Evolutionary conservation across 1,140 invertebrate species (phyloP).

Genomic region (Lethrus apterus): DNA sequence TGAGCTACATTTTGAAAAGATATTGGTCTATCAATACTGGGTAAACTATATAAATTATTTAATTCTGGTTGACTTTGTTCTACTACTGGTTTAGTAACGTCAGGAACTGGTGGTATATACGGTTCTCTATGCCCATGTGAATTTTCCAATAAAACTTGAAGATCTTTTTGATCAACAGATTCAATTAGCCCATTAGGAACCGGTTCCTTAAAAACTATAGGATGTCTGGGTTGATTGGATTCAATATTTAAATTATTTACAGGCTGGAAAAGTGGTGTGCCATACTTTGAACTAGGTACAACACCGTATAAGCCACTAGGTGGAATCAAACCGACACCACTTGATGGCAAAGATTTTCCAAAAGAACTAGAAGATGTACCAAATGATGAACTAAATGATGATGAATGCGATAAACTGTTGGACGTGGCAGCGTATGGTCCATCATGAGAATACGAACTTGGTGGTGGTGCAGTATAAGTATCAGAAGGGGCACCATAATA

Average conservation of each 20-base stretch:
- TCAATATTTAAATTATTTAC: slow-evolving; percentile 29
- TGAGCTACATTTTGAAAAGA: slow-evolving; percentile 33
- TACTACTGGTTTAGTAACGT: slow-evolving; percentile 39
- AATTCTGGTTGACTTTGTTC: slow-evolving; percentile 36
- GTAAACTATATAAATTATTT: slow-evolving; percentile 45
- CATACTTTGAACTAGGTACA: slow-evolving; percentile 47
- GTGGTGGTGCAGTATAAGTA: slow-evolving; percentile 45
- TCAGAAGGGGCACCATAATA: slow-evolving; percentile 30
- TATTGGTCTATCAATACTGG: slow-evolving; percentile 32
- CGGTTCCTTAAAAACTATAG: slow-evolving; percentile 60
- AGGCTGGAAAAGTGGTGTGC: slow-evolving; percentile 44
- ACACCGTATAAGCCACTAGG: slow-evolving; percentile 49
- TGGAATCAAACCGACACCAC: slow-evolving; percentile 46
- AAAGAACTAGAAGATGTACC: slow-evolving; percentile 24
- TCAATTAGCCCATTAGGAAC: slow-evolving; percentile 59
- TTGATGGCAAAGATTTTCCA: slow-evolving; percentile 19
- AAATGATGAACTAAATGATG: slow-evolving; percentile 16
- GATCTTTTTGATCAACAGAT: slow-evolving; percentile 50
- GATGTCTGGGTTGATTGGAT: slow-evolving; percentile 45
- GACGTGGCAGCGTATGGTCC: slow-evolving; percentile 46
- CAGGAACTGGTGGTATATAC: slow-evolving; percentile 56
- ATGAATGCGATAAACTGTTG: slow-evolving; percentile 29
- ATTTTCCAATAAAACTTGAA: slow-evolving; percentile 38
- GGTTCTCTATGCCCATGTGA: slow-evolving; percentile 37
- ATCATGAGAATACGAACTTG: slow-evolving; percentile 42